Conservation (phyloP, 2,797 vertebrate genomes). For the Phataginus tricuspis region DNA sequence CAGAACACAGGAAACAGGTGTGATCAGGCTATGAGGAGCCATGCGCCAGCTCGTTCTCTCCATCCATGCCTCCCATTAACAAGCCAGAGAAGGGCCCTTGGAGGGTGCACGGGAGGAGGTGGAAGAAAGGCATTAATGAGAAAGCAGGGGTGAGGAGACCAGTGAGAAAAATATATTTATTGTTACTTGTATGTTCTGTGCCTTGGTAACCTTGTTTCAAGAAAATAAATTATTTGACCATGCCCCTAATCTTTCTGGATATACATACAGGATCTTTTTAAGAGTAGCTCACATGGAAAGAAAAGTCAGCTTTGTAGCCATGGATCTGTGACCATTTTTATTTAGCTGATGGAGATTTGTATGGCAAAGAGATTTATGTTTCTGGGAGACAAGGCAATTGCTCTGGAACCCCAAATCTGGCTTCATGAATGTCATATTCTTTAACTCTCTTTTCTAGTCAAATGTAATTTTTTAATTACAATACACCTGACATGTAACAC, state of each 20-base stretch:
- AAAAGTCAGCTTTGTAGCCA: background rate
- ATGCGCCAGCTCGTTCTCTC: background rate
- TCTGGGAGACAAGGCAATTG: background rate
- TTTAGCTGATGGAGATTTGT: background rate
- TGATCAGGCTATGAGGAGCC: fast-evolving
- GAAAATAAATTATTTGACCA: background rate
- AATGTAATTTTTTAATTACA: background rate
- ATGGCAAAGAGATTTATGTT: background rate
- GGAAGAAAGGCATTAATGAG: background rate
- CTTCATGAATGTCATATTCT: background rate
- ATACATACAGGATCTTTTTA: background rate
- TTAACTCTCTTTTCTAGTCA: background rate
- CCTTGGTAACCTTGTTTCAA: background rate
- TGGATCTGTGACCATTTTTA: background rate
- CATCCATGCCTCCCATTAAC: background rate
- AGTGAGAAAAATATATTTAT: background rate
- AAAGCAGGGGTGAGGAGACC: background rate
- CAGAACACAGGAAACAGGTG: background rate
- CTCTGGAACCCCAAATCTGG: background rate
- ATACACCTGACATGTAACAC: background rate
- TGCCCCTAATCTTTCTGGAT: background rate
- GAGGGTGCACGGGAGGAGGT: background rate
- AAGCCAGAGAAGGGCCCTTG: background rate
- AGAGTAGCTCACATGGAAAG: background rate
- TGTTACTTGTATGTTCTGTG: background rate